Evolutionary conservation across 2,888 invertebrate species (phyloP), one percentile per base, ranked within the genome.

Genomic region (Ectemnius continuus): DNA sequence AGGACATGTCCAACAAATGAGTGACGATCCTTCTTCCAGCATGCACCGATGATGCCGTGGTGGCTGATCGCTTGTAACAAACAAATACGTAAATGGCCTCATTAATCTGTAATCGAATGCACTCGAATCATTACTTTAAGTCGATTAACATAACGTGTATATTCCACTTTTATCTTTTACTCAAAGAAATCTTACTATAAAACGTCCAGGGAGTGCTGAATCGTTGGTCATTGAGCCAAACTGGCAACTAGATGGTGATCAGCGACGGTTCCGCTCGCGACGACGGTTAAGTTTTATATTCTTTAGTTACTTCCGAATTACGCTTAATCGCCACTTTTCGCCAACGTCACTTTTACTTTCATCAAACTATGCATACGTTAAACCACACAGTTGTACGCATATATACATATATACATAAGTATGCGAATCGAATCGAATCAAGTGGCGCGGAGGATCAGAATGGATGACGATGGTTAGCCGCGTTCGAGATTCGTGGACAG

Each of bases 301-400:
- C 8, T 36, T 36, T 36, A 36, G 36, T 6, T 36, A 36, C 36
- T 36, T 36, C 11, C 65, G 65, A 72, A 70, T 68, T 64, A 67
- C 64, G 62, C 75, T 73, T 73, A 76, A 59, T 77, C 74, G 77
- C 74, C 84, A 75, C 71, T 77, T 74, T 76, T 67, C 59, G 26
- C 52, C 47, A 68, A 63, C 52, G 61, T 47, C 70, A 70, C 62
- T 67, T 70, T 70, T 73, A 36, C 26, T 57, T 63, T 56, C 8
- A 36, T 63, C 52, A 52, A 5, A 52, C 8, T 60, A 61, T 23
- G 60, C 62, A 36, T 72, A 73, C 65, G 48, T 45, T 73, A 72
- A 56, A n/a, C 61, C 16, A 47, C 47, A 47, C 47, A 47, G 13
- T 47, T 47, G n/a, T 47, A 4, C 47, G n/a, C n/a, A 47, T 16